These are phyloP conservation scores for Drosophila austrosaltans DNA, from an alignment of 2,888 invertebrate species.

Conservation along the genomic window DNA sequence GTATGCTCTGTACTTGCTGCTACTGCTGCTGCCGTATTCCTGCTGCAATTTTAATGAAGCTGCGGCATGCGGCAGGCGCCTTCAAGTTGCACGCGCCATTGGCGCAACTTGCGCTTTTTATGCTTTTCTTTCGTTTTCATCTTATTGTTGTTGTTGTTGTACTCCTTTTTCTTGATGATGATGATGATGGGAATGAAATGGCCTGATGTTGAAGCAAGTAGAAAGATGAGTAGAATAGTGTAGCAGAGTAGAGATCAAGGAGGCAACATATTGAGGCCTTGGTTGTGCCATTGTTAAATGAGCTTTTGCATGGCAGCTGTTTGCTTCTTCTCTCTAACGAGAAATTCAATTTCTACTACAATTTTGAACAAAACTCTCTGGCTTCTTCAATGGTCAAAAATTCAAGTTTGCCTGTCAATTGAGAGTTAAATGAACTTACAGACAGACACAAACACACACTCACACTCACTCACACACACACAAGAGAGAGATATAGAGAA, in stretches of 20 bases:
- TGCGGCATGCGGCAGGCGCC: constrained; percentile 74
- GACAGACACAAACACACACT: constrained; percentile 20
- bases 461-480: no score
- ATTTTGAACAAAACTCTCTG: constrained; percentile 6
- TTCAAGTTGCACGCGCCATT: constrained; percentile 75
- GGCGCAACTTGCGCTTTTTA: constrained; percentile 75
- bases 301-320: constrained; percentile 53
- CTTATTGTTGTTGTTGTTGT: constrained; percentile 6
- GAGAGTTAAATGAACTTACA: constrained; percentile 60
- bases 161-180: constrained; percentile 13
- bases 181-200: constrained; percentile 41
- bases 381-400: constrained; percentile 52
- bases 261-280: constrained; percentile 23
- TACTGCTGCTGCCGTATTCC: constrained; percentile 27
- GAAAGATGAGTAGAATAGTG: neutral
- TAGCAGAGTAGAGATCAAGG: constrained; percentile 5
- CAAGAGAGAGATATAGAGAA: constrained; percentile 1
- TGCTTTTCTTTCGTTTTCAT: constrained; percentile 33
- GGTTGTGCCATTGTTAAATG: constrained; percentile 47
- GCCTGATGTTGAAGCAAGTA: constrained; percentile 17
- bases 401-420: constrained; percentile 64
- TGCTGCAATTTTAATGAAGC: constrained; percentile 78
- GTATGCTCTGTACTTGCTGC: neutral
- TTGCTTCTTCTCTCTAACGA: constrained; percentile 33
- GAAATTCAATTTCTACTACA: constrained; percentile 58